phyloP scores from a whole-genome alignment of 2,113 vertebrate species.

The Mormoops blainvillei region DNA sequence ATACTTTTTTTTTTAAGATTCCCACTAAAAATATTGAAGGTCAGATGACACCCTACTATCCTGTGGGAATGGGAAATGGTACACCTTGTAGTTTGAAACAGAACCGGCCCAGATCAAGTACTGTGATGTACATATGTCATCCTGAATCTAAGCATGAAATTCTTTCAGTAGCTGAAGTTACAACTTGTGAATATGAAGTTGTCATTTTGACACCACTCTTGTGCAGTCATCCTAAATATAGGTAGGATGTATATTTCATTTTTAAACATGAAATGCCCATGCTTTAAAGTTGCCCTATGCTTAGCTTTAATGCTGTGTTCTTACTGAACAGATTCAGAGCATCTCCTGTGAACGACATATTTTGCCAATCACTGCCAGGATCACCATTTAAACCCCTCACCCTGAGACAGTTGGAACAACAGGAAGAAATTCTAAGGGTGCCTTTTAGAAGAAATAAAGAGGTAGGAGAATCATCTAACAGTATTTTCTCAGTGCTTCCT shows the following conservation, averaged over 20 bases:
- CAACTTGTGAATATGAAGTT: conserved; percentile 97
- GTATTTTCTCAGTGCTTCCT: background rate
- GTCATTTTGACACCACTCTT: conserved; percentile 96
- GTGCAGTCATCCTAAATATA: conserved; percentile 95
- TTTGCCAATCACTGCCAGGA: conserved; percentile 93
- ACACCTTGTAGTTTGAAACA: conserved; percentile 93
- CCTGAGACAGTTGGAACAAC: conserved; percentile 89
- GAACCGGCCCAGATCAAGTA: conserved; percentile 87
- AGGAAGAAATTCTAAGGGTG: conserved; percentile 90
- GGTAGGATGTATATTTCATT: conserved; percentile 79
- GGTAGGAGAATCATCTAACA: conserved; percentile 70
- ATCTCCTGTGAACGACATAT: conserved; percentile 96
- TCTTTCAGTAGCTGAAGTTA: conserved; percentile 95
- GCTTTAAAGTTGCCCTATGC: background rate
- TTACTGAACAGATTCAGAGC: conserved; percentile 86
- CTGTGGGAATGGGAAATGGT: conserved; percentile 93
- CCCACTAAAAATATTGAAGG: conserved; percentile 96
- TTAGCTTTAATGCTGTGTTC: conserved; percentile 25
- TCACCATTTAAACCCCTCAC: conserved; percentile 92
- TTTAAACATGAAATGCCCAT: conserved; percentile 19
- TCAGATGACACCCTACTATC: conserved; percentile 95
- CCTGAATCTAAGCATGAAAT: conserved; percentile 98
- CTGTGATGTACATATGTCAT: conserved; percentile 96
- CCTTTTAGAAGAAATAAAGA: conserved; percentile 87
- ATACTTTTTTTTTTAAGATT: conserved; percentile 76